Evolutionary conservation across 2,888 invertebrate genomes (phyloP).

Genomic region (Agrochola macilenta): DNA sequence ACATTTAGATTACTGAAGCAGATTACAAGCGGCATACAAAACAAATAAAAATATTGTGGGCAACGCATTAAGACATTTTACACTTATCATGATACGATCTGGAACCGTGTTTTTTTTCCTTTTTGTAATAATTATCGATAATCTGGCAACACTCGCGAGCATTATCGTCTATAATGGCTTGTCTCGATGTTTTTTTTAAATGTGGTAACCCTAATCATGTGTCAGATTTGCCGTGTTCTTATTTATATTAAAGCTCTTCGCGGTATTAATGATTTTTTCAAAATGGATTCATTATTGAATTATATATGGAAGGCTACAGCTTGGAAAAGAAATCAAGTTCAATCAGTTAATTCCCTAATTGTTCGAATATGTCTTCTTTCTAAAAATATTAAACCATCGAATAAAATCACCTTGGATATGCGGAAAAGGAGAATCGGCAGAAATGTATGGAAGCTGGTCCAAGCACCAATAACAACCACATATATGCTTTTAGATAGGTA

Average conservation of each 20-base stretch:
- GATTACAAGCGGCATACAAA: conserved; percentile 82
- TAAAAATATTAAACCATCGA: neutral
- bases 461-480: too few relatives aligned
- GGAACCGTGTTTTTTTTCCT: conserved; percentile 73
- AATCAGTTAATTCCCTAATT: conserved; percentile 30
- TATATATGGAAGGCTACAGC: conserved; percentile 59
- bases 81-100: conserved; percentile 84
- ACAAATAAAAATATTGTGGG: conserved; percentile 89
- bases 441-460: too few relatives aligned
- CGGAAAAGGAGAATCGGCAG: too few relatives aligned
- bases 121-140: conserved; percentile 90
- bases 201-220: conserved; percentile 89
- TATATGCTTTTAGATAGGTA: too few relatives aligned
- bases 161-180: conserved; percentile 84
- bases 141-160: conserved; percentile 88
- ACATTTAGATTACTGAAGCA: conserved; percentile 81
- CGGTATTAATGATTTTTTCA: conserved; percentile 82
- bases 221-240: conserved; percentile 88
- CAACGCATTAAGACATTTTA: conserved; percentile 89
- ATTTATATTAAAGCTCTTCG: conserved; percentile 77
- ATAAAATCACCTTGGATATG: neutral
- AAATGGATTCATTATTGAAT: conserved; percentile 83
- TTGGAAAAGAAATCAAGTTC: conserved; percentile 32
- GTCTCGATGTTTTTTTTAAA: conserved; percentile 83
- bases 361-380: neutral